phyloP scores from a whole-genome alignment of 2,888 invertebrate species.

The Cheilosia impressa region DNA sequence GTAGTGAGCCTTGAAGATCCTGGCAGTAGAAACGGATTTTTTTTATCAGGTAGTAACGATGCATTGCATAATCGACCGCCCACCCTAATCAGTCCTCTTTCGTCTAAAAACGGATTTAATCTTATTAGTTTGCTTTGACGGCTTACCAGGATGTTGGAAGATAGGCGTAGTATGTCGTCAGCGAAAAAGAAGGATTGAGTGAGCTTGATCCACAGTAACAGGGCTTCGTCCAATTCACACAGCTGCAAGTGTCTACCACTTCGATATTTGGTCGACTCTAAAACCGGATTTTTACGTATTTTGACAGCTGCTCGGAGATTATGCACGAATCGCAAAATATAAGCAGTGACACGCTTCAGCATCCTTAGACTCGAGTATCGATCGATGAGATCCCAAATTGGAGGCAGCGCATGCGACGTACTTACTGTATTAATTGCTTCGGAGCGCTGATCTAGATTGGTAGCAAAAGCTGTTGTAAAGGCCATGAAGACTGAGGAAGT shows the following conservation, averaged over 20 bases:
- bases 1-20: too few species aligned
- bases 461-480: neutral
- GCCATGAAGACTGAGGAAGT: neutral
- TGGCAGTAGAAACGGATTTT: too few species aligned
- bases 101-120: too few species aligned
- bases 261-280: neutral
- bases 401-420: neutral
- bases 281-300: too few species aligned
- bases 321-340: conserved; percentile 12
- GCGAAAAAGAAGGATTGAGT: conserved; percentile 2
- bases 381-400: conserved; percentile 29
- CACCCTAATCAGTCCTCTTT: too few species aligned
- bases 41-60: too few species aligned
- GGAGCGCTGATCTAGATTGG: neutral
- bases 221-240: neutral
- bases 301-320: too few species aligned
- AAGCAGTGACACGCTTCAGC: conserved; percentile 24
- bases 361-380: conserved; percentile 12
- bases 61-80: too few species aligned
- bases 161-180: neutral
- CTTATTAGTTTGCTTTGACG: too few species aligned
- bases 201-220: neutral
- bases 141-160: too few species aligned
- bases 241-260: neutral
- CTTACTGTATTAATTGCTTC: too few species aligned